Base-by-base conservation (phyloP, 2,888 invertebrate species). In the Salpingus planirostris region DNA sequence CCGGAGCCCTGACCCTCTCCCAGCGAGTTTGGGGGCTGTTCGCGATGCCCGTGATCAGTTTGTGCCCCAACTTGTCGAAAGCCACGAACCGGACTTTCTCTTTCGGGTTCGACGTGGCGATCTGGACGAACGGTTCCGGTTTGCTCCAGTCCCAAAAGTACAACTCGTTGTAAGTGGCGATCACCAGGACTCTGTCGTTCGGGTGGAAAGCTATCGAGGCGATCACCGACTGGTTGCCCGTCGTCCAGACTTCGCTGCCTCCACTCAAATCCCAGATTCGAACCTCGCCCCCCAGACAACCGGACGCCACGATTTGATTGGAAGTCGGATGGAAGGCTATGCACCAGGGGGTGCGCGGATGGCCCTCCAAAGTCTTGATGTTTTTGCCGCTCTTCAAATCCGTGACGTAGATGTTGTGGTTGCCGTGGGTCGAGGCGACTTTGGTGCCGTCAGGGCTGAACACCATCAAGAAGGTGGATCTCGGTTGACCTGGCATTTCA, bases 91-190 rank as follows among this genome's bases (percentile, higher is more conserved):
- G 84, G 40, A 89, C 82, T 77, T 85, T 84, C 62, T 89, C 88
- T 62, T 78, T 80, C 12, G 78, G 71, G 57, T 76, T 78, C 40
- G 71, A 73, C n/a, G 89, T 89, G 15, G 74, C 72, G 36, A 82
- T 76, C 54, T 77, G 76, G 28, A 80, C 78, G 56, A 84, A 83
- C 1, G 85, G 85, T 34, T 79, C 73, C 1, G 81, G 74, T 48
- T 76, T 74, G 50, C 78, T 79, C 89, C 90, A 90, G 57, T 90
- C 86, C 90, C 90, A 91, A 62, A 90, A 88, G 58, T 84, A 80
- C 5, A 91, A 69, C 59, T 84, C 80, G 67, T 88, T 88, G 55
- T 73, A 78, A 0, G 87, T 84, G 11, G 89, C 89, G 50, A 90
- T 84, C n/a, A 86, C 87, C 29, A 91, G 67, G 37, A 89, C 68